These are phyloP conservation scores for Natrix natrix DNA, from an alignment of 2,797 vertebrate species.

Conservation along the genomic window DNA sequence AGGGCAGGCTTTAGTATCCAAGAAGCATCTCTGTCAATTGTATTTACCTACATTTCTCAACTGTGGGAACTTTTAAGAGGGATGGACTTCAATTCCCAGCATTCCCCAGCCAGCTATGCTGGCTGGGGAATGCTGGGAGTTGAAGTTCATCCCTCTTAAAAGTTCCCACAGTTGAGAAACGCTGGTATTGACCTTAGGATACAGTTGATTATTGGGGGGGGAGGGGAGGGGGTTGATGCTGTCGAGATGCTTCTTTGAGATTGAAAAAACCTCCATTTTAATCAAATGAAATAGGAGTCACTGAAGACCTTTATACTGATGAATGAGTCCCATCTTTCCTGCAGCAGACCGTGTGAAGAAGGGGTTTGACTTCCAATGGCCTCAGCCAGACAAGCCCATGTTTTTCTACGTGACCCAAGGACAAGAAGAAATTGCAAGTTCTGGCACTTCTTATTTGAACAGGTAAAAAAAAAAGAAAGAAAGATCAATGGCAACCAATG, in stretches of 20 bases:
- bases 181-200: accelerated
- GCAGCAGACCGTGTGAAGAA: slow-evolving; percentile 97
- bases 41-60: not conserved
- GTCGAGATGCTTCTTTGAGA: not conserved
- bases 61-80: not conserved
- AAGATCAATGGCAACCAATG: not conserved
- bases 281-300: not conserved
- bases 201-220: not conserved
- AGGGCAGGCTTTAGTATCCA: not conserved
- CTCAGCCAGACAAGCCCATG: slow-evolving; percentile 98
- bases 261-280: not conserved
- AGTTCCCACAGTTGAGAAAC: not conserved
- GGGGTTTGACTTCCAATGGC: slow-evolving; percentile 99
- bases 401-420: slow-evolving; percentile 99
- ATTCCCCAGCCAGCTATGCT: not conserved
- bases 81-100: not conserved
- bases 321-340: slow-evolving; percentile 7
- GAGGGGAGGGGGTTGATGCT: not conserved
- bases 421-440: slow-evolving; percentile 98
- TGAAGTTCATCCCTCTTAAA: not conserved
- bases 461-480: slow-evolving; percentile 72
- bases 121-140: not conserved
- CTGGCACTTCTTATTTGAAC: slow-evolving; percentile 97
- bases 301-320: not conserved
- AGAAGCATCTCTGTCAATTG: not conserved